A percentile compares a stretch with the other conserved stretches of the same genome.
These are phyloP conservation scores for Myiopsitta monachus DNA, from an alignment of 2,113 vertebrate species.

Conservation along the genomic window DNA sequence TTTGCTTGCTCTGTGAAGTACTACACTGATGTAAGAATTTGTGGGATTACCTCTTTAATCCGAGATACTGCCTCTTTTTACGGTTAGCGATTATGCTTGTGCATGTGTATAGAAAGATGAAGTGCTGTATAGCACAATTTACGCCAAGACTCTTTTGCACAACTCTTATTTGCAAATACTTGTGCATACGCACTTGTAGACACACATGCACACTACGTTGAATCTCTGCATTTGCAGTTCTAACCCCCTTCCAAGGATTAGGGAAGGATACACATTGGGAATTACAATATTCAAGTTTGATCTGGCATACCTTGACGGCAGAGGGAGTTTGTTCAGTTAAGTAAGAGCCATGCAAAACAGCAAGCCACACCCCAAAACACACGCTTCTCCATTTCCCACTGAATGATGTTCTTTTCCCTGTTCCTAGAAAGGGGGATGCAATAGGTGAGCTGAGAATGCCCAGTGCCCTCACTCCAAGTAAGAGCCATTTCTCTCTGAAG, in stretches of 20 bases:
- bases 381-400: background rate
- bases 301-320: background rate
- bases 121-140: background rate
- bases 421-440: background rate
- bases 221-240: background rate
- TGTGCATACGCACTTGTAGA: background rate
- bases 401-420: background rate
- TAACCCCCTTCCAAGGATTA: background rate
- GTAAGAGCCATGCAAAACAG: background rate
- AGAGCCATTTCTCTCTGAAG: background rate
- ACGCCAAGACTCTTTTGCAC: background rate
- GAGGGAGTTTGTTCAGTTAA: background rate
- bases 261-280: background rate
- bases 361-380: background rate
- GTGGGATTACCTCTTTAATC: background rate
- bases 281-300: background rate
- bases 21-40: accelerated
- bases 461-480: background rate
- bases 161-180: background rate
- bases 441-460: background rate
- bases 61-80: background rate
- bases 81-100: background rate
- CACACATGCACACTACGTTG: accelerated
- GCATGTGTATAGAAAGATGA: accelerated
- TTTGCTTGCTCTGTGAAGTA: background rate